Evolutionary conservation across 2,888 invertebrate species (phyloP), one percentile per base, ranked within the genome.

Genomic region (Sinodicranocentrus sp.): DNA sequence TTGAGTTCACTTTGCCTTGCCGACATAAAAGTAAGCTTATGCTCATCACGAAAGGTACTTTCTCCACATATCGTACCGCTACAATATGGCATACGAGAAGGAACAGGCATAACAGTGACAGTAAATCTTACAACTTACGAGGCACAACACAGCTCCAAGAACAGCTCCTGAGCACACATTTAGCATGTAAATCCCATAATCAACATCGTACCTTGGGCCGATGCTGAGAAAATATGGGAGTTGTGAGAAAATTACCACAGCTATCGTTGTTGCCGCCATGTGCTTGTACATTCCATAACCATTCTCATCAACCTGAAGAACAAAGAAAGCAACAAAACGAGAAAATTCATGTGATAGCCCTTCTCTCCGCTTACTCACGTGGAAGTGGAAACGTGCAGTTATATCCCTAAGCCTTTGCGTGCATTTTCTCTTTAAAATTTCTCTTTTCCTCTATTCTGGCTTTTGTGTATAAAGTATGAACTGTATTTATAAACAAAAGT

Each of bases 231-330:
- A 76, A 44, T 80, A 80, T 21, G 84, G 82, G 59, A 72, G 25
- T 28, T 85, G 82, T 13, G 84, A 71, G 68, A 82, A 57, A 57
- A 82, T 25, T 82, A 82, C 76, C 57, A 85, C 72, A 48, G 76
- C 54, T 43, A 67, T 21, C n/a, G 72, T 59, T 59, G 77, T 77
- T 59, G 39, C 72, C n/a, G 67, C 82, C 57, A 85, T 82, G 61
- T 82, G 82, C 52, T 82, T 82, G 43, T 85, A 85, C 76, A 85
- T 73, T n/a, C 67, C 73, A 13, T 61, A 25, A 10, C 85, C 82
- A 23, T 82, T 85, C 57, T 85, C 84, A 59, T 82, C 82, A 75
- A 78, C 73, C 85, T 82, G 39, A 13, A 65, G 21, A 48, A 21
- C 15, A 59, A 19, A 33, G 72, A 28, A 70, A 61, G n/a, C 19